Evolutionary conservation across 2,113 vertebrate species (phyloP).

Genomic region (Dicaeum eximium): DNA sequence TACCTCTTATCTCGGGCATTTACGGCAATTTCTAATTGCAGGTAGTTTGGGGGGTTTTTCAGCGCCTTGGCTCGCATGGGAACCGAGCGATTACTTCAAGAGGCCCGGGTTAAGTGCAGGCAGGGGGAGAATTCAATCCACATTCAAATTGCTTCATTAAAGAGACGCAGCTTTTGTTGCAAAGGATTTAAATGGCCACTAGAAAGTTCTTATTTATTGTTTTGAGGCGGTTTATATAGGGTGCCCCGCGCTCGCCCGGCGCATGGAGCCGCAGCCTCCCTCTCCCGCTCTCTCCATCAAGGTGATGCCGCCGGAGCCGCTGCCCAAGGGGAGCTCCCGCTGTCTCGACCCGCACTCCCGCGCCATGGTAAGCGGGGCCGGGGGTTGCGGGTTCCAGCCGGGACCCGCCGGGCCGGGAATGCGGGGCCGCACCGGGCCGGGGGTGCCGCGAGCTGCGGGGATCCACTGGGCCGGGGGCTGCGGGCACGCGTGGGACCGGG

Average conservation of each 20-base stretch:
- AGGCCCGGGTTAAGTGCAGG: slow-evolving; percentile 90
- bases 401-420: background rate
- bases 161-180: slow-evolving; percentile 87
- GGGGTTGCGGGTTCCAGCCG: background rate
- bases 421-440: background rate
- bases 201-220: slow-evolving; percentile 87
- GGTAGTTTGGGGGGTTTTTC: slow-evolving; percentile 87
- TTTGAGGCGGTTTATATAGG: slow-evolving; percentile 85
- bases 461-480: background rate
- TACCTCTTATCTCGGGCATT: slow-evolving; percentile 93
- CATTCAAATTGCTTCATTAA: slow-evolving; percentile 96
- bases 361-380: slow-evolving; percentile 82
- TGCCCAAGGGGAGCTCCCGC: slow-evolving; percentile 81
- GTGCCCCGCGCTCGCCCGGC: slow-evolving; percentile 70
- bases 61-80: slow-evolving; percentile 90
- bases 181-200: slow-evolving; percentile 85
- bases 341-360: slow-evolving; percentile 81
- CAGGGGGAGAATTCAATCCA: slow-evolving; percentile 89
- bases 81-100: slow-evolving; percentile 92
- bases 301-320: slow-evolving; percentile 87
- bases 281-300: slow-evolving; percentile 75
- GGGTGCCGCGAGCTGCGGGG: background rate
- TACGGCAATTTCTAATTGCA: slow-evolving; percentile 98
- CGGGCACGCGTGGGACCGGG: background rate
- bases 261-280: slow-evolving; percentile 48